Evolutionary conservation across 2,113 vertebrate species (phyloP).

Genomic region (Monopterus albus): DNA sequence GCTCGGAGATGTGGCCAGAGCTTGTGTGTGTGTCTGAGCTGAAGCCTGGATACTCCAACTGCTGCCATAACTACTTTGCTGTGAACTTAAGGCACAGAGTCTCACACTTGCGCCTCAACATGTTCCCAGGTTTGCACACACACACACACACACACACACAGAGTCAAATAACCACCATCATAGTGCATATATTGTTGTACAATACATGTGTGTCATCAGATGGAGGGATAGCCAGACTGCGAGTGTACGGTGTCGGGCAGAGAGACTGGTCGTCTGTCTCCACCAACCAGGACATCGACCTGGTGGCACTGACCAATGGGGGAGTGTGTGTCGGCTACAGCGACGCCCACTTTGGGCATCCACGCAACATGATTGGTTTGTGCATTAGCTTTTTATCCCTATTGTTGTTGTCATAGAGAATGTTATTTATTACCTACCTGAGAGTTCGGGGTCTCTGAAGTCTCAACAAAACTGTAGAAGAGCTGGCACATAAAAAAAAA

Average conservation of each 20-base stretch:
- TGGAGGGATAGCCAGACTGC: constrained; percentile 86
- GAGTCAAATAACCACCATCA: constrained; percentile 66
- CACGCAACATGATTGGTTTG: constrained; percentile 86
- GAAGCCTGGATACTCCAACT: constrained; percentile 77
- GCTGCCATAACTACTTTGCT: constrained; percentile 84
- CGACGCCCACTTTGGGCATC: constrained; percentile 87
- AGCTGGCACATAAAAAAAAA: too few relatives aligned
- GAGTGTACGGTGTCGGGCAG: constrained; percentile 84
- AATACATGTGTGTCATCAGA: constrained; percentile 72
- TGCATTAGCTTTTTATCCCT: too few relatives aligned
- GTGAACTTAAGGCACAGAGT: constrained; percentile 74
- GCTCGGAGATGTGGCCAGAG: constrained; percentile 81
- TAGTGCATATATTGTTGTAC: constrained; percentile 72
- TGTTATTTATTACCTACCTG: too few relatives aligned
- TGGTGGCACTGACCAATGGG: constrained; percentile 83
- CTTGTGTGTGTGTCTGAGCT: constrained; percentile 81
- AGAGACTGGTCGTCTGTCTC: constrained; percentile 80
- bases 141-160: constrained; percentile 5
- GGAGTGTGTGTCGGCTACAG: constrained; percentile 89
- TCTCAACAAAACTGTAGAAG: too few relatives aligned
- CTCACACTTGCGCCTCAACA: constrained; percentile 88
- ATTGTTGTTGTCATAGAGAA: too few relatives aligned
- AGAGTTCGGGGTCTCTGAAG: too few relatives aligned
- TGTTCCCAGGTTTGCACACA: constrained; percentile 83
- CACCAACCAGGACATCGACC: constrained; percentile 77